A percentile compares a stretch with the other conserved stretches of the same genome.
These are phyloP conservation scores for Cephalopterus ornatus DNA, from an alignment of 2,113 vertebrate species.

Conservation along the genomic window DNA sequence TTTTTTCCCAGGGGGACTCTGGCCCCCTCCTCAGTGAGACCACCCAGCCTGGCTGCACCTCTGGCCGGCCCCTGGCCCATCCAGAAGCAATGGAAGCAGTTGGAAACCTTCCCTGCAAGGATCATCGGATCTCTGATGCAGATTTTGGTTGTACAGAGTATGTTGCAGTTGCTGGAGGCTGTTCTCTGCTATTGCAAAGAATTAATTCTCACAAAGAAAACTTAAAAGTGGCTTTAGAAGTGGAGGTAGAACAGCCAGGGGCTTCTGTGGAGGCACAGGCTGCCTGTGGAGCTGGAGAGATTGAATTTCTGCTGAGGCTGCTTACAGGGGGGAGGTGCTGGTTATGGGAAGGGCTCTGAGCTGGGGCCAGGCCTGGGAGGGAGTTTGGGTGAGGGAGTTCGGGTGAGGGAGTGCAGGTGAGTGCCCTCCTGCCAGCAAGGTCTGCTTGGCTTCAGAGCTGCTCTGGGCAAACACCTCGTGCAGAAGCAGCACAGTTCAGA, in stretches of 20 bases:
- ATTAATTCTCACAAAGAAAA: background rate
- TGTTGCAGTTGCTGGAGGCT: background rate
- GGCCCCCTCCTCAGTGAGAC: background rate
- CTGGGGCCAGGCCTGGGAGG: background rate
- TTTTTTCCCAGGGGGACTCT: background rate
- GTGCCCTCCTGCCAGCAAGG: background rate
- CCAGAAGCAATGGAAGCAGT: background rate
- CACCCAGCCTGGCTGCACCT: background rate
- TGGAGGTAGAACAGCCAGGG: background rate
- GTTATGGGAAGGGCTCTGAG: rapidly evolving
- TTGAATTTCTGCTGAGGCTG: background rate
- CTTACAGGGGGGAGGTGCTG: background rate
- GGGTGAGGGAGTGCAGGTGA: background rate
- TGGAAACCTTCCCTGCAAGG: background rate
- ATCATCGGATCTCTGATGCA: background rate
- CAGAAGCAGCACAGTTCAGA: background rate
- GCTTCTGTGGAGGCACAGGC: background rate
- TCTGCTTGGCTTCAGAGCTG: background rate
- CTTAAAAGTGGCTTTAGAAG: background rate
- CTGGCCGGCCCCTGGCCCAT: background rate
- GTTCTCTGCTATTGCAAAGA: background rate
- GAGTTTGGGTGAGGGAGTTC: background rate
- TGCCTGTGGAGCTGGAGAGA: background rate
- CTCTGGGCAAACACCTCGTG: rapidly evolving
- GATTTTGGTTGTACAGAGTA: background rate